phyloP scores from a whole-genome alignment of 2,113 vertebrate genomes.

The Plecturocebus donacophilus region DNA sequence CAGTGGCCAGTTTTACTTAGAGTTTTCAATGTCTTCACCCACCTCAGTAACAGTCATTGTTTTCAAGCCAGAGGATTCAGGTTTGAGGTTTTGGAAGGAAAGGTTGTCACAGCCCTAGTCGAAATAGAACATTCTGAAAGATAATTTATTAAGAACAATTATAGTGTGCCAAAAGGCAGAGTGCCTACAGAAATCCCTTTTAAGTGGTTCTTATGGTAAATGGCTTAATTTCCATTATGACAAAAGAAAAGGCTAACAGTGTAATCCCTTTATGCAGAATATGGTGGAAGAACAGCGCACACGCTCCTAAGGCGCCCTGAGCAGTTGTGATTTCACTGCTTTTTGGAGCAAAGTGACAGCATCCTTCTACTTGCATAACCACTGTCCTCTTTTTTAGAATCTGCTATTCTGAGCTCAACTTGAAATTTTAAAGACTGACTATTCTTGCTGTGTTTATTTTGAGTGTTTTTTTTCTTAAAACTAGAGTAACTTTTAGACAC shows the following conservation, averaged over 20 bases:
- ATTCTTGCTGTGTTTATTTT: constrained; percentile 21
- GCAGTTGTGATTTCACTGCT: not conserved
- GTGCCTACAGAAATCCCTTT: not conserved
- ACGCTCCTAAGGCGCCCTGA: rapidly evolving
- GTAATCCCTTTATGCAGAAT: not conserved
- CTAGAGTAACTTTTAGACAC: not conserved
- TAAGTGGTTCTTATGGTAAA: not conserved
- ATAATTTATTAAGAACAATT: not conserved
- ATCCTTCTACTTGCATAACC: not conserved
- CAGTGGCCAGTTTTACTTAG: not conserved
- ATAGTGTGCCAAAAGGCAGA: not conserved
- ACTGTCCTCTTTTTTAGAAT: not conserved
- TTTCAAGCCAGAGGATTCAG: not conserved
- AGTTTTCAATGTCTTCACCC: not conserved
- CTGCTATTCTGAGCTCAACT: not conserved
- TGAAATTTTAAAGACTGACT: not conserved
- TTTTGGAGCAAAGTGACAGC: not conserved
- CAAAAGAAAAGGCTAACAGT: not conserved
- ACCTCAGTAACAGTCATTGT: not conserved
- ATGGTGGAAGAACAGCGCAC: not conserved
- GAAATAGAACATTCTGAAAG: not conserved
- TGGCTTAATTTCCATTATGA: not conserved
- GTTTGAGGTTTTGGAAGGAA: not conserved
- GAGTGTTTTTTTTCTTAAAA: not conserved
- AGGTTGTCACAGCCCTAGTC: not conserved